These are phyloP conservation scores for Drosophila simulans DNA, from an alignment of 1,140 invertebrate species.

Conservation along the genomic window DNA sequence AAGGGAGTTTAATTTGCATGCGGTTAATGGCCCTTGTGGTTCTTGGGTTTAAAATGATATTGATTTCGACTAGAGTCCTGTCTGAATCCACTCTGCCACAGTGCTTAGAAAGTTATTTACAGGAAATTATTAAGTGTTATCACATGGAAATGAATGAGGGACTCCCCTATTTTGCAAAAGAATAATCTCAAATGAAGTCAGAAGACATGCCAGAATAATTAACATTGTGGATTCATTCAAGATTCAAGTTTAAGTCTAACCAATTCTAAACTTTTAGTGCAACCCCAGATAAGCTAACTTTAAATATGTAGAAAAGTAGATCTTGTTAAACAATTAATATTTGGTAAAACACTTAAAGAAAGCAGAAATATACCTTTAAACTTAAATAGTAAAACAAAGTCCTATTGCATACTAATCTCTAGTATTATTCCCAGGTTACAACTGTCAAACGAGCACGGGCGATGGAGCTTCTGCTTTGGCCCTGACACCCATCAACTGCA, in stretches of 20 bases:
- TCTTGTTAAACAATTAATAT: slow-evolving; percentile 18
- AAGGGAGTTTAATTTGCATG: slow-evolving; percentile 27
- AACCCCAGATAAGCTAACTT: slow-evolving; percentile 53
- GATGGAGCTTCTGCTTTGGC: slow-evolving; percentile 59
- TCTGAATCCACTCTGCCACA: not conserved
- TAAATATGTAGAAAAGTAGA: slow-evolving; percentile 56
- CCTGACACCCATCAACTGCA: slow-evolving; percentile 71
- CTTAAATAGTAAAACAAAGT: not conserved
- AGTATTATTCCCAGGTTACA: slow-evolving; percentile 59
- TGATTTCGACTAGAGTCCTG: not conserved
- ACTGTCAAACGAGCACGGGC: slow-evolving; percentile 69
- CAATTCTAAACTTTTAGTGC: slow-evolving; percentile 49
- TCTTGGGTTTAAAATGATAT: slow-evolving; percentile 6
- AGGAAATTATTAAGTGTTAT: too few relatives aligned
- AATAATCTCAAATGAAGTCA: too few relatives aligned
- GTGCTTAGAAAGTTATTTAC: not conserved
- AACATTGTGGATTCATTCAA: slow-evolving; percentile 1
- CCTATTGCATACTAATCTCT: not conserved
- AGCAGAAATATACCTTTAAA: not conserved
- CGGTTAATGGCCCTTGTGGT: slow-evolving; percentile 34
- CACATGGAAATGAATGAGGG: too few relatives aligned
- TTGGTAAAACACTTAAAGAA: slow-evolving; percentile 22
- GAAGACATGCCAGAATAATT: too few relatives aligned
- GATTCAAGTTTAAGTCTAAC: slow-evolving; percentile 3
- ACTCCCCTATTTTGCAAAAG: too few relatives aligned